These are phyloP conservation scores for Chrysolina americana DNA, from an alignment of 2,888 invertebrate species.

Conservation along the genomic window DNA sequence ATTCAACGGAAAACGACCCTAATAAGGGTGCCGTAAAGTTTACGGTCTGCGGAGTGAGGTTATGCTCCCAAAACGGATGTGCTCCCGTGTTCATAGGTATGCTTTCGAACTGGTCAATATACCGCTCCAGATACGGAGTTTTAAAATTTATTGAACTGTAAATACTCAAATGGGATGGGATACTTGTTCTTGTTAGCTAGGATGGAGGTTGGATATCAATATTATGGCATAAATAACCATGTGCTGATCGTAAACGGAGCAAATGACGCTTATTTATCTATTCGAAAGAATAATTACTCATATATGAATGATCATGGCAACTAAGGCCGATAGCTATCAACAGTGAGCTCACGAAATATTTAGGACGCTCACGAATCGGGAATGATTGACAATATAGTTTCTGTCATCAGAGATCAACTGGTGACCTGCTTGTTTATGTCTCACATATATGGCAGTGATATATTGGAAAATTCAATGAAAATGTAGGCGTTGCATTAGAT, in stretches of 20 bases:
- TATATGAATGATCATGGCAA: too few species aligned
- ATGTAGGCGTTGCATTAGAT: too few species aligned
- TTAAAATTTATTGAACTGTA: slow-evolving; percentile 12
- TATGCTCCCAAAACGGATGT: slow-evolving; percentile 18
- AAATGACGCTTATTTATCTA: background rate
- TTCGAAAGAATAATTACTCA: too few species aligned
- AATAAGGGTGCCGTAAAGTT: slow-evolving; percentile 59
- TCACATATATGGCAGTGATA: too few species aligned
- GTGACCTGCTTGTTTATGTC: too few species aligned
- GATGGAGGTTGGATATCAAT: slow-evolving; percentile 13
- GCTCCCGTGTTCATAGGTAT: slow-evolving; percentile 19
- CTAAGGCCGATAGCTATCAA: too few species aligned
- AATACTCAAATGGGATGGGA: slow-evolving; percentile 8
- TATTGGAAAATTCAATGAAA: too few species aligned
- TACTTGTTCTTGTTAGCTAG: slow-evolving; percentile 8
- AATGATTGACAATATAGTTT: too few species aligned
- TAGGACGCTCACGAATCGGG: too few species aligned
- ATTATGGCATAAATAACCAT: slow-evolving; percentile 1
- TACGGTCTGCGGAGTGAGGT: slow-evolving; percentile 52
- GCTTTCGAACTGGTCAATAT: slow-evolving; percentile 9
- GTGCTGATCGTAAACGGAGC: slow-evolving; percentile 4
- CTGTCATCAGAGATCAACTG: too few species aligned
- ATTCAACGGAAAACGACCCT: slow-evolving; percentile 57
- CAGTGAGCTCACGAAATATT: too few species aligned
- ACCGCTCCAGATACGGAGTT: slow-evolving; percentile 3